Conservation (phyloP, 2,888 invertebrate genomes). For the Agrochola circellaris region DNA sequence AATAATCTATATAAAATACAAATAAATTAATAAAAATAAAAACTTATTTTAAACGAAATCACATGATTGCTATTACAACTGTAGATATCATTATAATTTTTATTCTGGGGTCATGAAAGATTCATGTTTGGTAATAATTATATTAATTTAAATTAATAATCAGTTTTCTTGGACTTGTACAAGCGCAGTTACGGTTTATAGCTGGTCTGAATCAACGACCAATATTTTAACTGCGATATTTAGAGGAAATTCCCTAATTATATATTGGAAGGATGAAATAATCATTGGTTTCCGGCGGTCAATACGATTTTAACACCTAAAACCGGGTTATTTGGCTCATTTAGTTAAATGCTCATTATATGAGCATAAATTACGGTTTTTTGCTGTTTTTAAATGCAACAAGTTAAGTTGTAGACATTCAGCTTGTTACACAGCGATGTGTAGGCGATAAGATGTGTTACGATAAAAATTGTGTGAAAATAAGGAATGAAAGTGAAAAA, state of each 20-base stretch:
- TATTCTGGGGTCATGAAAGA: neutral
- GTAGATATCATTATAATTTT: neutral
- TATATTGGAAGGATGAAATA: conserved; percentile 44
- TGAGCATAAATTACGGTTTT: conserved; percentile 55
- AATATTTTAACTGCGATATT: conserved; percentile 34
- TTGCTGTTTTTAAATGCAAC: conserved; percentile 35
- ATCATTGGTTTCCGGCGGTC: conserved; percentile 47
- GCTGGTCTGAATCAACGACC: conserved; percentile 15
- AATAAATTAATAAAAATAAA: too few relatives aligned
- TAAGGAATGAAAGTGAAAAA: neutral
- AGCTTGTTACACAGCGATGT: conserved; percentile 3
- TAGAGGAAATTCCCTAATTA: conserved; percentile 57
- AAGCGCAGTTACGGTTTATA: neutral
- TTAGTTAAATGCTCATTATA: conserved; percentile 54
- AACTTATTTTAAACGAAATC: too few relatives aligned
- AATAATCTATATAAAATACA: too few relatives aligned
- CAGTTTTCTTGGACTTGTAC: neutral
- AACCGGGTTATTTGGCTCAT: conserved; percentile 41
- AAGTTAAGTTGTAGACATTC: conserved; percentile 21
- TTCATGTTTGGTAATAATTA: neutral
- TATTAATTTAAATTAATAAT: neutral
- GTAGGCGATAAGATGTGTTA: conserved; percentile 4
- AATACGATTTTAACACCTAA: conserved; percentile 44
- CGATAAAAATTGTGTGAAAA: neutral
- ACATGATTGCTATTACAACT: too few relatives aligned